Conservation (phyloP, 2,888 invertebrate species). For the Myathropa florea region DNA sequence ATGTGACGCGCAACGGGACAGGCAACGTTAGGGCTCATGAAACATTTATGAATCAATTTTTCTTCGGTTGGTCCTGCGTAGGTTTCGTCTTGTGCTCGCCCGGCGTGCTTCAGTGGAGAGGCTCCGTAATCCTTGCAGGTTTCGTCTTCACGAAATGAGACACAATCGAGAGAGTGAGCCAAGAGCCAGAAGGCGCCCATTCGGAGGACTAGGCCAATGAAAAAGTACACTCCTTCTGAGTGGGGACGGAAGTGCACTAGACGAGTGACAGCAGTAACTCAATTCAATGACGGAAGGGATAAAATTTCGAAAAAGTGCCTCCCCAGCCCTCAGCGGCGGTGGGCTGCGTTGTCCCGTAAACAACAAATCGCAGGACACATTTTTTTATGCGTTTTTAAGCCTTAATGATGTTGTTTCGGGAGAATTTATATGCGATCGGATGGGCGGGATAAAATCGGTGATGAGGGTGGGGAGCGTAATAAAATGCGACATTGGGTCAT, state of each 20-base stretch:
- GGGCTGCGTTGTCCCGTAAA: too few species aligned
- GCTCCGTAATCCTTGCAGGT: background rate
- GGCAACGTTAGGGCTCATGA: constrained; percentile 51
- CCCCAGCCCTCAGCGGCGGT: background rate
- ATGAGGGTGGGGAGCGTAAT: background rate
- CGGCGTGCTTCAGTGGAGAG: background rate
- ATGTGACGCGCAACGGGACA: background rate
- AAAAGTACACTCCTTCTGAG: background rate
- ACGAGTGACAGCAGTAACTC: constrained; percentile 29
- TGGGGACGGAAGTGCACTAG: background rate
- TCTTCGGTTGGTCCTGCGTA: background rate
- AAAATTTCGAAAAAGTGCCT: constrained; percentile 1
- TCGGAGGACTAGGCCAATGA: background rate
- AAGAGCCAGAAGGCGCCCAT: background rate
- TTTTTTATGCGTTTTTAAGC: constrained; percentile 64
- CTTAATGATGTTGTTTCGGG: constrained; percentile 53
- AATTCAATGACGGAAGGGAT: constrained; percentile 48
- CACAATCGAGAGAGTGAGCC: constrained; percentile 15
- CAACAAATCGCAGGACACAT: constrained; percentile 61
- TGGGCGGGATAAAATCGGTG: constrained; percentile 7
- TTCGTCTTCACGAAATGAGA: background rate
- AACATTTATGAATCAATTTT: constrained; percentile 68
- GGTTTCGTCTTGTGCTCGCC: background rate
- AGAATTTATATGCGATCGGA: constrained; percentile 36
- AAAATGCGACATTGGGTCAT: background rate